Conservation (phyloP, 37 sponge, comb jelly and placozoan species). For the Petrosia ficiformis region DNA sequence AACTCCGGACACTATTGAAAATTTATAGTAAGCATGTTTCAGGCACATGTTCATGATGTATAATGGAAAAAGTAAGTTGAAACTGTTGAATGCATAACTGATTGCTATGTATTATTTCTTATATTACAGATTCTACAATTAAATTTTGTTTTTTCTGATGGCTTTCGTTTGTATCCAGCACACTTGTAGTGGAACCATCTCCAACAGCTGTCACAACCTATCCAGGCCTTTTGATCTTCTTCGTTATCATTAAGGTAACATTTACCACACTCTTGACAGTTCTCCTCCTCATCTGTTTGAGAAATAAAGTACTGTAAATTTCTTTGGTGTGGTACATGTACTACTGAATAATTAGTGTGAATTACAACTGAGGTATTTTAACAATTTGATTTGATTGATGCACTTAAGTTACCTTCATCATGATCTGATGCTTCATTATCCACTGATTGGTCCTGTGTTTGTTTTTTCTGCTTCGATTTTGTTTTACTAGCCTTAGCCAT, state of each 20-base stretch:
- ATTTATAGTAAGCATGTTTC: too few species aligned
- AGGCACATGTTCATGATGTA: too few species aligned
- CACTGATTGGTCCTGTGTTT: background rate
- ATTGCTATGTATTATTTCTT: too few species aligned
- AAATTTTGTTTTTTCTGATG: background rate
- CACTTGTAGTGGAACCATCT: too few species aligned
- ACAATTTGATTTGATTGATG: too few species aligned
- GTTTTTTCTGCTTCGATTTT: background rate
- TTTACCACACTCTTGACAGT: background rate
- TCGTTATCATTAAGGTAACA: background rate
- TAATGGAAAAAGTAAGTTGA: too few species aligned
- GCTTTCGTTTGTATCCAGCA: conserved; percentile 1
- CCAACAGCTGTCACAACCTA: conserved; percentile 2
- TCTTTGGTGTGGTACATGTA: too few species aligned
- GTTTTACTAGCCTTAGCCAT: background rate
- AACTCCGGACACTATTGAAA: too few species aligned
- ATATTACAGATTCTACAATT: background rate
- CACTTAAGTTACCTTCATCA: background rate
- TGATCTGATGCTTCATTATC: background rate
- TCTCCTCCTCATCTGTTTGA: background rate
- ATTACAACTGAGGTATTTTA: too few species aligned
- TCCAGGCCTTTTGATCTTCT: background rate
- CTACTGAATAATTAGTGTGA: too few species aligned
- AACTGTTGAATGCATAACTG: too few species aligned
- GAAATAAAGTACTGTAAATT: too few species aligned